Base-by-base conservation (phyloP, 1,140 invertebrate genomes). In the Daktulosphaira vitifoliae region DNA sequence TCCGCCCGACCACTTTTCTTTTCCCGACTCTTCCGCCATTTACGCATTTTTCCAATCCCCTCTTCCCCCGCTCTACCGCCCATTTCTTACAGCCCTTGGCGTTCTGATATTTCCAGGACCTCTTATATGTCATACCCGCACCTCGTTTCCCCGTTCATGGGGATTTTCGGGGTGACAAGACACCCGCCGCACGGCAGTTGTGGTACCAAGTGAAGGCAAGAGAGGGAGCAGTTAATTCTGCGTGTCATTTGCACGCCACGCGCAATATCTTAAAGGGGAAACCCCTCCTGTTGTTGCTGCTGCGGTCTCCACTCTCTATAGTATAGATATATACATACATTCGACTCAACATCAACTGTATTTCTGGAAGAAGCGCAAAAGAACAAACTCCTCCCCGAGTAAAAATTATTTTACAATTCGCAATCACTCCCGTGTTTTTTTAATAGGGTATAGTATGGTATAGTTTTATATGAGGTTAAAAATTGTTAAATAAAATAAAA, bases 121-220 rank as follows among this genome's bases (percentile, higher is more conserved):
- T 62, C 56, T 62, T 62, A 62, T 44, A 44, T 62, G 56, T 62
- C 56, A 33, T 46, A 18, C 42, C 56, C 56, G 26, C 26, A 3
- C 42, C 38, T 20, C 16, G 44, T 16, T 18, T 25, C 18, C 44
- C 42, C 25, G 8, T 25, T 20, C 25, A 22, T 11, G 23, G 56
- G 56, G 56, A 15, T 62, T 62, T 62, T 62, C 46, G 56, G 56
- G 56, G 56, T 62, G 56, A 62, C 56, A 48, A 48, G 54, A 59
- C 54, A 59, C 39, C 39, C 54, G 54, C 54, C 39, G 5, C 29
- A 6, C 5, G 5, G 29, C 29, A 33, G 29, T 33, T 5, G 5
- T 11, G 29, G 29, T 11, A 33, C 29, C 3, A 38, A 16, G 23
- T 26, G 3, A 16, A n/a, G 22, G 23, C 18, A 59, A 18, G 54